Conservation (phyloP, 2,888 invertebrate genomes). For the Hofmannophila pseudospretella region DNA sequence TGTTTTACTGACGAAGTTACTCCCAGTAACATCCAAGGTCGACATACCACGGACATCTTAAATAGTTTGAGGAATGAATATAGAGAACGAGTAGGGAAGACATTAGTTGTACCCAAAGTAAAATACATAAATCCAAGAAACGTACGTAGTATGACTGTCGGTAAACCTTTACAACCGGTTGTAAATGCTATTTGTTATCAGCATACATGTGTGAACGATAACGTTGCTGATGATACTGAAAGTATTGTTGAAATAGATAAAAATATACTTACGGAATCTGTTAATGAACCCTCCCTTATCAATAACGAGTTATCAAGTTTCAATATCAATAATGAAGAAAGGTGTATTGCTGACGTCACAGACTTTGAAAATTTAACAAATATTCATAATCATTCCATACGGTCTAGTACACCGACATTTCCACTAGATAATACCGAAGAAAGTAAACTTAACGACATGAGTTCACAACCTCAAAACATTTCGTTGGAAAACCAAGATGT, state of each 20-base stretch:
- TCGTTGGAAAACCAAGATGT: no score
- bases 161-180: constrained; percentile 17
- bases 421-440: neutral
- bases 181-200: neutral
- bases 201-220: neutral
- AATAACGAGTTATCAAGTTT: neutral
- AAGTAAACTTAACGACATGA: neutral
- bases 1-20: neutral
- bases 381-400: neutral
- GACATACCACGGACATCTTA: neutral
- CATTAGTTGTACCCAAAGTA: constrained; percentile 31
- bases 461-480: neutral
- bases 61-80: constrained; percentile 14
- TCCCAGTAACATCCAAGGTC: neutral
- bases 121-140: constrained; percentile 44
- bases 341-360: neutral
- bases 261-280: neutral
- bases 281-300: neutral
- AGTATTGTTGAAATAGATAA: neutral
- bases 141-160: constrained; percentile 50
- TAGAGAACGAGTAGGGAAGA: constrained; percentile 33
- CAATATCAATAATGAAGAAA: neutral
- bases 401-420: constrained; percentile 1
- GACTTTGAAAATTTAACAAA: neutral
- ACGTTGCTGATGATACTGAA: neutral